Base-by-base conservation (phyloP, 2,797 vertebrate genomes). In the Distichodus sexfasciatus region DNA sequence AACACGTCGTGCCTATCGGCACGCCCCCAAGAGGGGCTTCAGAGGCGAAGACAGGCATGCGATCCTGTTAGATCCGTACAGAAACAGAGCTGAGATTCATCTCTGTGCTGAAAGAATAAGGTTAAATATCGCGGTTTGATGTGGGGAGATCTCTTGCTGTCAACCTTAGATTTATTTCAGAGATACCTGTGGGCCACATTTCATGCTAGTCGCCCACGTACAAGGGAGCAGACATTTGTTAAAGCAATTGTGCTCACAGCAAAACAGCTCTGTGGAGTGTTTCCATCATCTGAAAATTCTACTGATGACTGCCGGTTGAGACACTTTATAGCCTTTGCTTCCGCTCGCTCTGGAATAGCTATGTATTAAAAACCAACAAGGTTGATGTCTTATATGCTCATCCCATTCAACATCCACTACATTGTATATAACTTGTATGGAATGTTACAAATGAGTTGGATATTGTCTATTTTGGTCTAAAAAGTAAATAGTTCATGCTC, bases 1-100 rank as follows among this genome's bases (percentile, higher is more conserved):
- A 74, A 61, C 14, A 44, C 68, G 66, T 74, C 72, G 71, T 64
- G 36, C 31, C 58, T 57, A 67, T 51, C 61, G 29, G 62, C 63
- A 54, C 38, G 23, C 50, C 54, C 40, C 55, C 57, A 21, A 48
- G 55, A 48, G 53, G 55, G 15, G 59, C 19, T 67, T 66, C 23
- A 60, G 50, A 66, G 63, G 31, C 28, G 48, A 46, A 70, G 44
- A 19, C 57, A 26, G 19, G 51, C 43, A 17, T 65, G 43, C 33
- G 53, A 23, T 71, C 6, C 51, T 46, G 19, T 57, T 64, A 11
- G 55, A 63, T 36, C 23, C 50, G 21, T 46, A 23, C 31, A 63
- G 50, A 36, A 64, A 48, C 44, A 44, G 38, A 59, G 62, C 28
- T 59, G 19, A 26, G 6, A 35, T 59, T 66, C 36, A 57, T 58